Base-by-base conservation (phyloP, 2,113 vertebrate genomes). In the Anolis sagrei region DNA sequence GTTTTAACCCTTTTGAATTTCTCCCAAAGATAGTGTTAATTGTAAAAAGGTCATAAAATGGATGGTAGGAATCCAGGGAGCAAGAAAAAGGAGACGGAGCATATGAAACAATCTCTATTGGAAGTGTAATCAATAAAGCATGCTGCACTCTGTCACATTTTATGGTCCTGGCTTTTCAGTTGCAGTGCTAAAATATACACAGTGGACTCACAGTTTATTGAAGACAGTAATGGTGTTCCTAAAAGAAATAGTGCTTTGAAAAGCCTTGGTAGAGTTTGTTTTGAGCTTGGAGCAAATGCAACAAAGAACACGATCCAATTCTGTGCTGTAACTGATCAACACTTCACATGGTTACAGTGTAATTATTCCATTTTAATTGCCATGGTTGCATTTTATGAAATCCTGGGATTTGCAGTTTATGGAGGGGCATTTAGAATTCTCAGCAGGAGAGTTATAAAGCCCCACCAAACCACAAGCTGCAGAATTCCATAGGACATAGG, bases 131-230 rank as follows among this genome's bases (percentile, higher is more conserved):
- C 7, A 83, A 48, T 88, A 75, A 64, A 89, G 21, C 3, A 34
- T 84, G 54, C 81, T 62, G 51, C 34, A 82, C 32, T 86, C 82
- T 77, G 13, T 92, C 4, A 11, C 81, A 49, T 92, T 93, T 91
- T 92, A 70, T 76, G 34, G 16, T 0, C 76, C 70, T 23, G 68
- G 25, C 0, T 87, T 91, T 91, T 75, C 66, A 83, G 7, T 83
- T 88, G 36, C 83, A n/a, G 75, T 73, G 1, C 1, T 79, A 79
- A 77, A 81, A 61, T 25, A 49, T 61, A 87, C 23, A 62, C 82
- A 73, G 5, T 21, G 87, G 75, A 23, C 5, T n/a, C 34, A 44
- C 73, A 16, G 14, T 89, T 72, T 54, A 54, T 84, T 80, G 76
- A 91, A 62, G 84, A 29, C 76, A 44, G 29, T 80, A 32, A 79